Evolutionary conservation across 2,113 vertebrate species (phyloP).

Genomic region (Hyperopisus bebe): DNA sequence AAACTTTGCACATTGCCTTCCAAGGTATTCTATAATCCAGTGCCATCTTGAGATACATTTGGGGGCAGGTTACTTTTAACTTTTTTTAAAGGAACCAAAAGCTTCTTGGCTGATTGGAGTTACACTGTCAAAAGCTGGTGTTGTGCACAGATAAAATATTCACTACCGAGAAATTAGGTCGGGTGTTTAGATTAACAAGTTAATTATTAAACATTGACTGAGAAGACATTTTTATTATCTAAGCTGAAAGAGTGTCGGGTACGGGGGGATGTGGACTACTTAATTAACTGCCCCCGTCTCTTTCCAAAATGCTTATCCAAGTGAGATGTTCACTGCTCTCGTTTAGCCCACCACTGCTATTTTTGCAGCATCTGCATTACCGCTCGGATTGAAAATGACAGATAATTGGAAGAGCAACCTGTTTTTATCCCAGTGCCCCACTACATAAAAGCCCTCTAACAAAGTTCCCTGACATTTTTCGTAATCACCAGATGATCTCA

Average conservation of each 20-base stretch:
- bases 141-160: conserved; percentile 3
- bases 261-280: background rate
- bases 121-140: background rate
- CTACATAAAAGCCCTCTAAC: background rate
- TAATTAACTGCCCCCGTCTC: background rate
- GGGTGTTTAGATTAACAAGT: background rate
- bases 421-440: background rate
- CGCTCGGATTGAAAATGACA: background rate
- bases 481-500: background rate
- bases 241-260: background rate
- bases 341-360: background rate
- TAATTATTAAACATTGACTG: background rate
- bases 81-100: background rate
- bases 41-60: background rate
- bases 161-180: background rate
- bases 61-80: background rate
- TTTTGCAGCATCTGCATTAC: background rate
- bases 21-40: background rate
- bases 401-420: background rate
- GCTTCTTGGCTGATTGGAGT: background rate
- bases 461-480: background rate
- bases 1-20: background rate
- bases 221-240: background rate
- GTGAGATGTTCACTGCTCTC: background rate
- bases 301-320: background rate